Conservation (phyloP, 2,797 vertebrate species). For the Coccyzus lansbergi region DNA sequence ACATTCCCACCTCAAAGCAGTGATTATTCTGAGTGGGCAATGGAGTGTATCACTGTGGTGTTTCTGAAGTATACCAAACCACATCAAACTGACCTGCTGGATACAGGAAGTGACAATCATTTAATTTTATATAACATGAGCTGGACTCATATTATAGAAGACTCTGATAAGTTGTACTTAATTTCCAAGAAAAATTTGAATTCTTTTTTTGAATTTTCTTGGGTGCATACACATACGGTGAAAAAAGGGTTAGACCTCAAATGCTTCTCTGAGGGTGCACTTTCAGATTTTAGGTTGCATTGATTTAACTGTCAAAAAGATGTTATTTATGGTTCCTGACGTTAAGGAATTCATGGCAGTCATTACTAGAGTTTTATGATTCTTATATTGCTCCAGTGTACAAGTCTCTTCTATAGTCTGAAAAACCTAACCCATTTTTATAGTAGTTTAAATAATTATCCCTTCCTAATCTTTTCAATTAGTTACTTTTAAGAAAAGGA, state of each 20-base stretch:
- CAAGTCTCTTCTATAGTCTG: not conserved
- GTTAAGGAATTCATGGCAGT: not conserved
- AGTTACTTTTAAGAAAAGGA: not conserved
- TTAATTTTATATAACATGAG: fast-evolving
- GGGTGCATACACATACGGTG: not conserved
- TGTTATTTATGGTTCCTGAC: not conserved
- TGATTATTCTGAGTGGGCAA: fast-evolving
- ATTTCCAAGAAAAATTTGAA: not conserved
- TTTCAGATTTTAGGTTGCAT: not conserved
- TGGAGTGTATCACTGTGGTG: fast-evolving
- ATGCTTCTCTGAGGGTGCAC: not conserved
- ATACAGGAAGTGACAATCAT: not conserved
- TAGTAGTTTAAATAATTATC: not conserved
- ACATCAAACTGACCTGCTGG: not conserved
- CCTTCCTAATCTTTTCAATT: slow-evolving; percentile 2
- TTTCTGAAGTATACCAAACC: not conserved
- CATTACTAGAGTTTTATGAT: not conserved
- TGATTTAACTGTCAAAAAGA: slow-evolving; percentile 2
- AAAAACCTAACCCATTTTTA: not conserved
- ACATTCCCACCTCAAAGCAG: not conserved
- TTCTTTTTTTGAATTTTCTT: not conserved
- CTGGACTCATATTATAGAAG: not conserved
- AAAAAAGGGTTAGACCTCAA: not conserved
- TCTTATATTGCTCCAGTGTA: not conserved
- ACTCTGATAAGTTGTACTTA: not conserved